These are phyloP conservation scores for Phylloscopus collybita DNA, from an alignment of 2,797 vertebrate species.

Conservation along the genomic window DNA sequence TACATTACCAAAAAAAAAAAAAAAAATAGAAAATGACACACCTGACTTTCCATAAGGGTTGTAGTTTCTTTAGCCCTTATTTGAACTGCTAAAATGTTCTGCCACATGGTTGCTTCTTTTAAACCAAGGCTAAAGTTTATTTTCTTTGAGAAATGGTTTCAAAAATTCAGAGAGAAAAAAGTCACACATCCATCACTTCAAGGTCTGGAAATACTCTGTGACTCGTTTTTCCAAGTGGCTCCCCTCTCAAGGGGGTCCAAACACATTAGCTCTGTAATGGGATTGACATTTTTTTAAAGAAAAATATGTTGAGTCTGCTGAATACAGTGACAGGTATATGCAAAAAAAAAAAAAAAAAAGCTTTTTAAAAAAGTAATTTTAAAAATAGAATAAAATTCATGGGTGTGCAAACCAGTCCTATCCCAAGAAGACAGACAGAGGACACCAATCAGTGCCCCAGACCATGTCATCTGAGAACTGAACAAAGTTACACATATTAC, in stretches of 20 bases:
- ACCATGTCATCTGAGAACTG: neutral
- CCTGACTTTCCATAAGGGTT: neutral
- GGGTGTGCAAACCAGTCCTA: neutral
- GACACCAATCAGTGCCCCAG: neutral
- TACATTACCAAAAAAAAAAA: neutral
- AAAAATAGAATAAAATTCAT: neutral
- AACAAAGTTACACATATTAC: neutral
- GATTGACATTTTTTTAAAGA: neutral
- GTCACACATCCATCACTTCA: neutral
- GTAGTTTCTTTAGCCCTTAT: neutral
- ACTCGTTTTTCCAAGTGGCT: slow-evolving; percentile 1
- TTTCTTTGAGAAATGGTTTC: slow-evolving; percentile 5
- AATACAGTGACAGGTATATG: neutral
- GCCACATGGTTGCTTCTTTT: neutral
- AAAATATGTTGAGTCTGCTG: neutral
- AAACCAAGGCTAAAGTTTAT: neutral
- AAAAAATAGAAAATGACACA: neutral
- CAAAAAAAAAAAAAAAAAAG: neutral
- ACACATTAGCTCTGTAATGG: neutral
- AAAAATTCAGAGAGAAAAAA: neutral
- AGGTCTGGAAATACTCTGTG: slow-evolving; percentile 3
- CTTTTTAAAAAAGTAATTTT: neutral
- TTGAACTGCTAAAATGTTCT: neutral
- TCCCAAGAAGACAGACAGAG: neutral
- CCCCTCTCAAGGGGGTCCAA: neutral